Evolutionary conservation across 2,113 vertebrate species (phyloP).

Genomic region (Ciconia maguari): DNA sequence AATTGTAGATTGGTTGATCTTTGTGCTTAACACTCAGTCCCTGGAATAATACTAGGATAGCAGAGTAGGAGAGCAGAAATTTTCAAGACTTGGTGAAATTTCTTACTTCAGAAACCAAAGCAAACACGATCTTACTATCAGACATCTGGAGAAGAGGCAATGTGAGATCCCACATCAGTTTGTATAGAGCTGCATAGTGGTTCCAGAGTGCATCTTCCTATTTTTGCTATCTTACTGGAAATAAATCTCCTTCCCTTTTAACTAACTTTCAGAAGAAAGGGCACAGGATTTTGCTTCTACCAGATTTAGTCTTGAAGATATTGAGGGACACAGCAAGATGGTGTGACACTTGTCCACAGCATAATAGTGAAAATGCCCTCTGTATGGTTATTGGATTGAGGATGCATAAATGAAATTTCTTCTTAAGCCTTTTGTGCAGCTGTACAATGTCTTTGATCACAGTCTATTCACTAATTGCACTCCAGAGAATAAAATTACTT

Average conservation of each 20-base stretch:
- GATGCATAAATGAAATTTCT: neutral
- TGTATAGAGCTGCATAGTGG: neutral
- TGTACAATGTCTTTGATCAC: neutral
- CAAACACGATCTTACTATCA: neutral
- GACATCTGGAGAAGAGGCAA: neutral
- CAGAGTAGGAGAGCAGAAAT: neutral
- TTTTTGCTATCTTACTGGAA: neutral
- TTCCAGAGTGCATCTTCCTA: neutral
- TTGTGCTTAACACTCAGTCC: neutral
- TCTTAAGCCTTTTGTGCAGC: neutral
- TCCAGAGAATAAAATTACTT: neutral
- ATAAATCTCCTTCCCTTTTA: neutral
- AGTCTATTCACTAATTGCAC: neutral
- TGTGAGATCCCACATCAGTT: fast-evolving
- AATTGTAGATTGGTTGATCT: neutral
- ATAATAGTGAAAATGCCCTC: neutral
- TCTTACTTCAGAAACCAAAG: neutral
- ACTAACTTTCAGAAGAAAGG: neutral
- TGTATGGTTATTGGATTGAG: neutral
- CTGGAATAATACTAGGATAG: neutral
- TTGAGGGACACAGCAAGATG: neutral
- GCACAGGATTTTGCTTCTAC: neutral
- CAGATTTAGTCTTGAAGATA: neutral
- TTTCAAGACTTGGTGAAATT: neutral
- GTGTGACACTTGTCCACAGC: neutral